Base-by-base conservation (phyloP, 2,888 invertebrate genomes). In the Meghimatium bilineatum region DNA sequence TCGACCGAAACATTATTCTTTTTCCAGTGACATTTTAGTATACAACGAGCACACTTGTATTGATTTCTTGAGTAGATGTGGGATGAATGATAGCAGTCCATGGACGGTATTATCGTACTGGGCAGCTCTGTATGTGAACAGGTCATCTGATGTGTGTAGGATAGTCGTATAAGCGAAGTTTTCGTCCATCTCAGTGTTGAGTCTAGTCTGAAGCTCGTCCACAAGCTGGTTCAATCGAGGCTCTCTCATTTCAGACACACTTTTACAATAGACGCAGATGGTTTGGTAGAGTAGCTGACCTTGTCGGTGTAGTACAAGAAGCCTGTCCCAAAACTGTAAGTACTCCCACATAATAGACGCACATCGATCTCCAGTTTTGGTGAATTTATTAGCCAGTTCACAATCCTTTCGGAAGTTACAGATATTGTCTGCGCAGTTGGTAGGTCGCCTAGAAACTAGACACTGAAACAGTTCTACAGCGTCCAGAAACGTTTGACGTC, bases 101-200 rank as follows among this genome's bases (percentile, higher is more conserved):
- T 91, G 90, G 67, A 89, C 90, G 44, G 84, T 84, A 67, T 88
- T 87, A 80, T 92, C 92, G 69, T 88, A 87, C 71, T 89, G 86
- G 0, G 89, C 89, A n/a, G 92, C 88, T 77, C 88, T 89, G 86
- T 92, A 92, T 17, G 91, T 90, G 82, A 90, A 92, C 76, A 92
- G 85, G 85, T 92, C 91, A 76, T 91, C 90, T 32, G 88, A 82
- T 81, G 91, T 90, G 80, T 92, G 90, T 87, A 89, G 89, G 26
- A 91, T 85, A 32, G 88, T 85, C 32, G 86, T 87, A 79, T 92
- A 92, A 74, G 90, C 87, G 80, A 88, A 92, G 44, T 89, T 89
- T 67, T 91, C 91, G 1, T 89, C 86, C 74, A 86, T 87, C 14
- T 87, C 87, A 23, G 83, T 66, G 49, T 88, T 88, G 10, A 92